These are phyloP conservation scores for Platycercus adscitus DNA, from an alignment of 2,113 vertebrate genomes.

Conservation along the genomic window DNA sequence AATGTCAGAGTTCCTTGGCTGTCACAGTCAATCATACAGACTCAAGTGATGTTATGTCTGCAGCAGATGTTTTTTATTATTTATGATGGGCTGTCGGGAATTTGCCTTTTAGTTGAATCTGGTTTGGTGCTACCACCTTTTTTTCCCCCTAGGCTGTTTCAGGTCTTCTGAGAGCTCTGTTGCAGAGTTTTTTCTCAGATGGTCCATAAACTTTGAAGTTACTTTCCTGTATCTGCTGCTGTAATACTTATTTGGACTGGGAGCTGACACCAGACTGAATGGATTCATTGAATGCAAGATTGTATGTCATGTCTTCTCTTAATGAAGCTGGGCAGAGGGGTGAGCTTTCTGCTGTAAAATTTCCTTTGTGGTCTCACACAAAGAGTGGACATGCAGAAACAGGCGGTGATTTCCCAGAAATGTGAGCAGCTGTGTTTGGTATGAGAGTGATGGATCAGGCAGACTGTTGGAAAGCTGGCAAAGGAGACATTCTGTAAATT, in stretches of 20 bases:
- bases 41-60: background rate
- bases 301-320: background rate
- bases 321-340: background rate
- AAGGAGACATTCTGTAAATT: background rate
- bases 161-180: background rate
- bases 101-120: background rate
- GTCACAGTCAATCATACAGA: background rate
- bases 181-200: background rate
- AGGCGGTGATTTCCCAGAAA: background rate
- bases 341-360: background rate
- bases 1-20: background rate
- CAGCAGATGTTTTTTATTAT: background rate
- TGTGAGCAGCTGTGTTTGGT: background rate
- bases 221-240: background rate
- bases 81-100: background rate
- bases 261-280: background rate
- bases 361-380: background rate
- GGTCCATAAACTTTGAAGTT: background rate
- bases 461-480: background rate
- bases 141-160: background rate
- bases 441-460: background rate
- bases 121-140: background rate
- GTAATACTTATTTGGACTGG: background rate
- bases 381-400: background rate
- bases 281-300: background rate